Evolutionary conservation across 2,797 vertebrate species (phyloP).

Genomic region (Acrocephalus scirpaceus): DNA sequence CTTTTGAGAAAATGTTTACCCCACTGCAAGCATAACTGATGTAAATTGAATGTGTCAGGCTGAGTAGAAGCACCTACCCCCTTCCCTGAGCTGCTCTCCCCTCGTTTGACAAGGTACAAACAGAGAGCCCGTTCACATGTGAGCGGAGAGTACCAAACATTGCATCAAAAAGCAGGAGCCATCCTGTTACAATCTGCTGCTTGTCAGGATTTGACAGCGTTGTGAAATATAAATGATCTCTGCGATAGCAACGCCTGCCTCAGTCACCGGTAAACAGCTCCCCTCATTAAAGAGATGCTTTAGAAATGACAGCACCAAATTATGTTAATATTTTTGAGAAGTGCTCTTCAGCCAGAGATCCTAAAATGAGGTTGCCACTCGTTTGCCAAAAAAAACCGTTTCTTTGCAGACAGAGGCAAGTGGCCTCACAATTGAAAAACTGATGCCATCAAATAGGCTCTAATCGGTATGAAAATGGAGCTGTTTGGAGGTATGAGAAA

Average conservation of each 20-base stretch:
- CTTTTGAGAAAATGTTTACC: slow-evolving; percentile 15
- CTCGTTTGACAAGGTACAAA: slow-evolving; percentile 49
- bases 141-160: neutral
- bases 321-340: slow-evolving; percentile 49
- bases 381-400: neutral
- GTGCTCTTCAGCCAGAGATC: neutral
- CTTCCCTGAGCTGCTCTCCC: neutral
- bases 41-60: slow-evolving; percentile 38
- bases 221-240: slow-evolving; percentile 72
- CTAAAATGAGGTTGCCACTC: neutral
- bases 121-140: slow-evolving; percentile 17
- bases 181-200: slow-evolving; percentile 67
- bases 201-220: slow-evolving; percentile 68
- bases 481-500: neutral
- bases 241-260: slow-evolving; percentile 43
- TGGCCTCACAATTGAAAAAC: neutral
- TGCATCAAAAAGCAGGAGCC: slow-evolving; percentile 56
- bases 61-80: slow-evolving; percentile 19
- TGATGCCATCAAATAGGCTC: neutral
- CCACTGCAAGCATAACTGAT: neutral
- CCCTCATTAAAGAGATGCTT: slow-evolving; percentile 57
- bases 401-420: neutral
- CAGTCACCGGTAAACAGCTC: slow-evolving; percentile 58
- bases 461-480: neutral
- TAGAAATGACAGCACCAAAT: slow-evolving; percentile 63